These are phyloP conservation scores for Sander vitreus DNA, from an alignment of 2,113 vertebrate species.

Conservation along the genomic window DNA sequence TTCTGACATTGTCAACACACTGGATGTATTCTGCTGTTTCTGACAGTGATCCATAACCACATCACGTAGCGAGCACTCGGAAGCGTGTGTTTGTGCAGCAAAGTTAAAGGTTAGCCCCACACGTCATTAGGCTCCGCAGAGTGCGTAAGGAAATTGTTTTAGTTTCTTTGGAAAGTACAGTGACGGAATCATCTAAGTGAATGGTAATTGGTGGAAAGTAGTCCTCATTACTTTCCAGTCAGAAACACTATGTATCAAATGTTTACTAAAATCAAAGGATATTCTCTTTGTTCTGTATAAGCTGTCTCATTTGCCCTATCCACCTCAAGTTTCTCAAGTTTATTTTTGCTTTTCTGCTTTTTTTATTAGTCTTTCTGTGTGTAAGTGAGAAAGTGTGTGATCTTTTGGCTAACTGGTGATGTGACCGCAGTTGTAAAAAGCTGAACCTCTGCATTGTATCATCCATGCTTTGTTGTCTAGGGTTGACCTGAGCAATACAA, in stretches of 20 bases:
- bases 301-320: too few species aligned
- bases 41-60: slow-evolving; percentile 45
- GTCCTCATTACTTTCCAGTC: slow-evolving; percentile 3
- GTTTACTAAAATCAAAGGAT: slow-evolving; percentile 30
- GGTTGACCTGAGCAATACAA: slow-evolving; percentile 24
- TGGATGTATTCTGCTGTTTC: slow-evolving; percentile 9
- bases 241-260: background rate
- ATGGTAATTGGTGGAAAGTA: slow-evolving; percentile 10
- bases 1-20: slow-evolving; percentile 15
- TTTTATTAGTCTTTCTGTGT: slow-evolving; percentile 10
- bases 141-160: slow-evolving; percentile 14
- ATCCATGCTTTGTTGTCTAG: slow-evolving; percentile 21
- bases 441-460: slow-evolving; percentile 16
- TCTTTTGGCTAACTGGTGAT: slow-evolving; percentile 2
- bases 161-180: slow-evolving; percentile 47
- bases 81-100: background rate
- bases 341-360: background rate
- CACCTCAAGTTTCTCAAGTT: slow-evolving; percentile 12
- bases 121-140: slow-evolving; percentile 12
- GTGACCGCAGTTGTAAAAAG: slow-evolving; percentile 25
- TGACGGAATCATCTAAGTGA: slow-evolving; percentile 18
- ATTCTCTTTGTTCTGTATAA: slow-evolving; percentile 2
- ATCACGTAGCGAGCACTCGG: background rate
- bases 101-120: slow-evolving; percentile 30
- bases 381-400: background rate